Evolutionary conservation across 2,113 vertebrate species (phyloP), one percentile per base, ranked within the genome.

Genomic region (Hystrix brachyura): DNA sequence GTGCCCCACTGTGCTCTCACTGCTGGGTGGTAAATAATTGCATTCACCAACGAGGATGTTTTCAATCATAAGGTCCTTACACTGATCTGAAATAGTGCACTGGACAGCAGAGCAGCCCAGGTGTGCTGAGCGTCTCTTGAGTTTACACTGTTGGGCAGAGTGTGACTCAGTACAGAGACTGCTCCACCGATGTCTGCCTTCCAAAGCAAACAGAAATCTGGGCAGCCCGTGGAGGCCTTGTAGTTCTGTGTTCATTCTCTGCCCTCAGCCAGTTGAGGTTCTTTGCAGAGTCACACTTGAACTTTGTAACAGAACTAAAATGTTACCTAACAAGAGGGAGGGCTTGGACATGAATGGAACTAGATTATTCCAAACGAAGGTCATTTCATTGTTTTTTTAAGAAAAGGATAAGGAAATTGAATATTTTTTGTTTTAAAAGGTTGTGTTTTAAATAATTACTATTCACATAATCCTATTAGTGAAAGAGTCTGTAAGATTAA

Each of bases 191-290:
- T 14, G 1, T 27, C 7, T 18, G 1, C 7, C 2, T 79, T 48
- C 46, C 53, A 62, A 15, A 69, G 48, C 46, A 43, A 7, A 27
- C 0, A 15, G 60, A 62, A 64, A 14, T 29, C 74, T 32, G n/a
- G 62, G 19, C 19, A 0, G 82, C 62, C 1, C 5, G 8, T 12
- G 57, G 60, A 2, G 32, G 9, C 53, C 0, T 27, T 21, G 13
- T 27, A 6, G 15, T 12, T 76, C 74, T 14, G 7, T 34, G 4
- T 23, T 29, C 7, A 2, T 17, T 13, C 62, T 53, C 3, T 65
- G 32, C 51, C 1, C 4, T 14, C 11, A 7, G 32, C 14, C 15
- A 1, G 46, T 12, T 48, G 15, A 12, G 51, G 29, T 12, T 82
- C 64, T 69, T 25, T 9, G 23, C 17, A 62, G 29, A 7, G 18